Evolutionary conservation across 2,797 vertebrate genomes (phyloP), one percentile per base, ranked within the genome.

Genomic region (Glossophaga mutica): DNA sequence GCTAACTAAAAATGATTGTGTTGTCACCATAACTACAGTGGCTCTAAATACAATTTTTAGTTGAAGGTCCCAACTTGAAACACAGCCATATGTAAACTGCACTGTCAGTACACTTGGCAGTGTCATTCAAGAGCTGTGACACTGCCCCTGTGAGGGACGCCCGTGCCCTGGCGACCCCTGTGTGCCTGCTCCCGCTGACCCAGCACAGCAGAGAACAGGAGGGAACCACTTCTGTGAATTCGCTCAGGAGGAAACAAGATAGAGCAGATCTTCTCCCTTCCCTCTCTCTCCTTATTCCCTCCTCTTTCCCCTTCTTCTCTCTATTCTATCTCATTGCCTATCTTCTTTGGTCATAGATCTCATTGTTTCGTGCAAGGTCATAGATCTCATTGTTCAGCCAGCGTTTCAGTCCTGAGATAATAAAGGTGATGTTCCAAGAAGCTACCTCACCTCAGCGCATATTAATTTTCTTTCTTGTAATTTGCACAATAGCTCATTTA

Each of bases 121-220:
- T 16, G 57, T 76, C 16, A 29, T 18, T 79, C 48, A 34, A 34
- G 71, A 87, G 50, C 92, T 29, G 50, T 14, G 82, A 70, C 29
- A 55, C 34, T 52, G 48, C 18, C n/a, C 32, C 5, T 5, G 0
- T 11, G 76, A 48, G 79, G n/a, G 55, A 87, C n/a, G 39, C 1
- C 29, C 44, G 12, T 52, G 77, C 29, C 37, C 55, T 39, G 29
- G 26, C 0, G 10, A 24, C 37, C 12, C 1, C 14, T 50, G n/a
- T 22, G 21, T 50, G 2, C 1, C 1, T 2, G 26, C 50, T 39
- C 26, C 26, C 22, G 9, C 34, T 77, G 70, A 21, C 44, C 18
- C 5, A 1, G 4, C 9, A 32, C 6, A 48, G n/a, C 44, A 46
- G 39, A 32, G 48, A 55, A 9, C 3, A 21, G 2, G 1, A 1